Conservation (phyloP, 2,888 invertebrate species). For the Netelia virgata region DNA sequence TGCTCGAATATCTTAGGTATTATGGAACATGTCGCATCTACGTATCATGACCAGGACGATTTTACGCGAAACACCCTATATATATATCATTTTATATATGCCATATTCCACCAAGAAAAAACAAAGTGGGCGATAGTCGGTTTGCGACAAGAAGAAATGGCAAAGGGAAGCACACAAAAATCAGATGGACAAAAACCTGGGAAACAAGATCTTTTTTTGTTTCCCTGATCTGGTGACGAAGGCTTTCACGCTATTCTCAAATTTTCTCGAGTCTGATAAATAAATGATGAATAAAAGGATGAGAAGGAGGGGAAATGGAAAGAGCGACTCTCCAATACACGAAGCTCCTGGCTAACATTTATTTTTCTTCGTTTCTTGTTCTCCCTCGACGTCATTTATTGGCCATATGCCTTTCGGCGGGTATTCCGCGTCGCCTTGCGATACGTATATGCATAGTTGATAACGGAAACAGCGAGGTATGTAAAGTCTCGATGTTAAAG, state of each 20-base stretch:
- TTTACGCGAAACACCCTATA: not conserved
- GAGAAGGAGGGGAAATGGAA: not conserved
- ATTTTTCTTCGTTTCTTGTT: not conserved
- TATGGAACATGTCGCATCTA: no score
- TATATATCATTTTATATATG: not conserved
- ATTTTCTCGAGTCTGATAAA: constrained; percentile 21
- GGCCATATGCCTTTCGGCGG: not conserved
- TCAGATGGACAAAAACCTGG: not conserved
- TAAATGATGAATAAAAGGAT: constrained; percentile 14
- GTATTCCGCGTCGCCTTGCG: constrained; percentile 3
- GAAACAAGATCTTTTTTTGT: not conserved
- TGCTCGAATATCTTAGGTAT: no score
- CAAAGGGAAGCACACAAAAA: constrained; percentile 16
- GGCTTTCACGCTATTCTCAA: not conserved
- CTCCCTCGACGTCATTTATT: constrained; percentile 24
- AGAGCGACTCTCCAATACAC: not conserved
- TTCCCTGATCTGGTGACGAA: constrained; percentile 2
- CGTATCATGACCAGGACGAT: no score
- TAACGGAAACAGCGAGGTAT: not conserved
- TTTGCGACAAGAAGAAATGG: constrained; percentile 22
- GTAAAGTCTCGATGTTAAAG: no score
- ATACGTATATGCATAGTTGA: not conserved
- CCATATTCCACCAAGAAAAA: constrained; percentile 11
- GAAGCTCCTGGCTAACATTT: not conserved
- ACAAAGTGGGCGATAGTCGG: not conserved